These are phyloP conservation scores for Colletes collaris DNA, from an alignment of 2,888 invertebrate genomes.

Conservation along the genomic window DNA sequence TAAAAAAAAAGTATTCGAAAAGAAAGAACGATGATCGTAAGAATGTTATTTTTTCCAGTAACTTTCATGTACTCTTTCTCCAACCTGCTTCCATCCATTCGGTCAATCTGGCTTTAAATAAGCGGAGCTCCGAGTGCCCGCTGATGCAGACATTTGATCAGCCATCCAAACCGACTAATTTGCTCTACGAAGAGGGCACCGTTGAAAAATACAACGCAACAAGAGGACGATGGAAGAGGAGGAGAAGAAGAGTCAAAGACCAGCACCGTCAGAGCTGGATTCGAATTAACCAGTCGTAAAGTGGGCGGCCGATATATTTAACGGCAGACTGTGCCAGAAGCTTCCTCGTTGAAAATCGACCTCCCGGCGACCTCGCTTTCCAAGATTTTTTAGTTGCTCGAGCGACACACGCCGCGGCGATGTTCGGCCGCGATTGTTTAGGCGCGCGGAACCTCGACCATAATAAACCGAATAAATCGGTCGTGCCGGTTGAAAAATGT, in stretches of 20 bases:
- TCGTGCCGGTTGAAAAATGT: too few relatives aligned
- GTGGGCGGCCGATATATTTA: slow-evolving; percentile 65
- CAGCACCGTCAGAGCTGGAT: slow-evolving; percentile 41
- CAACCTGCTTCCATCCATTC: not conserved
- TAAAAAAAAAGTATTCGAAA: too few relatives aligned
- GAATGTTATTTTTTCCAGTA: not conserved
- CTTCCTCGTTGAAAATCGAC: slow-evolving; percentile 67
- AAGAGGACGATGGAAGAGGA: slow-evolving; percentile 16
- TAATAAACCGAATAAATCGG: not conserved
- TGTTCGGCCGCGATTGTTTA: not conserved
- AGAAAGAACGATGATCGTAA: not conserved
- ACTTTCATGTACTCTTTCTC: not conserved
- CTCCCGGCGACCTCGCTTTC: slow-evolving; percentile 57
- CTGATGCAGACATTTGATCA: slow-evolving; percentile 25
- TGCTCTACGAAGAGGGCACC: slow-evolving; percentile 8
- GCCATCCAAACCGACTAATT: slow-evolving; percentile 19
- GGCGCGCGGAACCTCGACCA: not conserved
- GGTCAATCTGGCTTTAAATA: slow-evolving; percentile 2
- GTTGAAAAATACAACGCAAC: slow-evolving; percentile 33
- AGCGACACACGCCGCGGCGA: not conserved
- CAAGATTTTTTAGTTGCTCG: slow-evolving; percentile 45
- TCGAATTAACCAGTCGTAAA: slow-evolving; percentile 57
- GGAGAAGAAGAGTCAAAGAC: slow-evolving; percentile 52
- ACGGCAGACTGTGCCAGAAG: slow-evolving; percentile 60
- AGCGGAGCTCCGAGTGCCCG: not conserved